These are phyloP conservation scores for Dunckerocampus dactyliophorus DNA, from an alignment of 2,113 vertebrate genomes.

Conservation along the genomic window DNA sequence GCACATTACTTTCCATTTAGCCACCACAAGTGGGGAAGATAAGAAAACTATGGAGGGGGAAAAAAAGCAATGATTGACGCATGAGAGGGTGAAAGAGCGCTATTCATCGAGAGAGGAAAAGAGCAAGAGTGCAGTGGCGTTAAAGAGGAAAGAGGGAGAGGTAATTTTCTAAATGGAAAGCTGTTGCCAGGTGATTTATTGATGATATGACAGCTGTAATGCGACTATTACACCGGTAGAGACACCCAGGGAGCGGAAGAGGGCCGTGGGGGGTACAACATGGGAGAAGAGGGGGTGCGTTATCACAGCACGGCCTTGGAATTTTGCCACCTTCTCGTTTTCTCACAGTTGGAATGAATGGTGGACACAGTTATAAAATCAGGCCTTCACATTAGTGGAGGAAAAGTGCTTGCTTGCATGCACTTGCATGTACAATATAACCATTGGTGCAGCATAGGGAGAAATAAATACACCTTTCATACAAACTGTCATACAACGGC, in stretches of 20 bases:
- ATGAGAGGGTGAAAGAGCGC: conserved; percentile 35
- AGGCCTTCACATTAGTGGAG: neutral
- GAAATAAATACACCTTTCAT: no score
- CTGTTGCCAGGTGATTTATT: conserved; percentile 62
- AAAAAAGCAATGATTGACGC: conserved; percentile 39
- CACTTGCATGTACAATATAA: no score
- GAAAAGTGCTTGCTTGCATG: no score
- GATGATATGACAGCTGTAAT: conserved; percentile 68
- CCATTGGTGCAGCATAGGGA: no score
- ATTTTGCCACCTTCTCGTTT: conserved; percentile 25
- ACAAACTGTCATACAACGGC: no score
- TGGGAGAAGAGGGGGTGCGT: neutral
- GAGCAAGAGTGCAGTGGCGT: conserved; percentile 22
- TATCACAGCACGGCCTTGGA: conserved; percentile 6
- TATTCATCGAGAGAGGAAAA: conserved; percentile 40
- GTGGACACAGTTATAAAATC: conserved; percentile 49
- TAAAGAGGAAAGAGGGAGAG: conserved; percentile 51
- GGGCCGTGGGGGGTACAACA: neutral
- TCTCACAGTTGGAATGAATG: conserved; percentile 30
- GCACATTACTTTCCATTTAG: conserved; percentile 14
- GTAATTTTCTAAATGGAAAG: conserved; percentile 74
- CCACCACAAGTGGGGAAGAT: neutral
- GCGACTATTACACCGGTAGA: conserved; percentile 62
- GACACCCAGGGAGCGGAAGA: conserved; percentile 28
- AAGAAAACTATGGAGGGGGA: neutral